Percentiles rank a stretch among this genome's conserved stretches.
Conservation (phyloP, 2,888 invertebrate genomes). For the Latrodectus hesperus region DNA sequence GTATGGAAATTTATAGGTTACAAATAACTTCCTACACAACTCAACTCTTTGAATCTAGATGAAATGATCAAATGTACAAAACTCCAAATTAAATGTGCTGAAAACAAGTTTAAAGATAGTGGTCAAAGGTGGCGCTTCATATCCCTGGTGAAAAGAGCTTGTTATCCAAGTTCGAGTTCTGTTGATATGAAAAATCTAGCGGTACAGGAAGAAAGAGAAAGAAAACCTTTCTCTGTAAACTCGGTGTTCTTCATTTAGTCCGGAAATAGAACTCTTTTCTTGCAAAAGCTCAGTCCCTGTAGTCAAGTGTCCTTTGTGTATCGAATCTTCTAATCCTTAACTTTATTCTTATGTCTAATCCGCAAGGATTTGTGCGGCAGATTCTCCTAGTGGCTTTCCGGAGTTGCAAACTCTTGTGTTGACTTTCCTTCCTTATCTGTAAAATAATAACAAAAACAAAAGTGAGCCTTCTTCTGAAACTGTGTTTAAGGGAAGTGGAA, state of each 20-base stretch:
- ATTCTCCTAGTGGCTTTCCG: constrained; percentile 9
- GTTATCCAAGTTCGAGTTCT: no score
- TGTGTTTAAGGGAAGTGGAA: constrained; percentile 39
- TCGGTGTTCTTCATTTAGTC: constrained; percentile 56
- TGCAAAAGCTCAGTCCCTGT: constrained; percentile 6
- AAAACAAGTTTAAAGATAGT: no score
- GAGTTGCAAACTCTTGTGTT: constrained; percentile 13
- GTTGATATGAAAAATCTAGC: neutral
- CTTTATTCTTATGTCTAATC: constrained; percentile 63
- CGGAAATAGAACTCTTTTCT: constrained; percentile 60
- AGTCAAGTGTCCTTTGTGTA: constrained; percentile 53
- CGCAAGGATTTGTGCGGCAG: constrained; percentile 41
- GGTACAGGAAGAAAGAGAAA: constrained; percentile 14
- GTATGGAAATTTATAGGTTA: no score
- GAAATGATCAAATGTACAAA: no score
- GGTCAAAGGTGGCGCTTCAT: no score
- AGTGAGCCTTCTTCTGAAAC: constrained; percentile 22
- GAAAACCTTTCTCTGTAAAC: constrained; percentile 45
- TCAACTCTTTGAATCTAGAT: no score
- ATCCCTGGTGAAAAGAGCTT: no score
- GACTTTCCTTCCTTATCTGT: constrained; percentile 32
- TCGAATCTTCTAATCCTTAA: constrained; percentile 58
- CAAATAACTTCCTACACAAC: no score
- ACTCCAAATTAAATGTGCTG: no score
- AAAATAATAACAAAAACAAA: constrained; percentile 46